These are phyloP conservation scores for Latrodectus geometricus DNA, from an alignment of 1,140 invertebrate species.

Conservation along the genomic window DNA sequence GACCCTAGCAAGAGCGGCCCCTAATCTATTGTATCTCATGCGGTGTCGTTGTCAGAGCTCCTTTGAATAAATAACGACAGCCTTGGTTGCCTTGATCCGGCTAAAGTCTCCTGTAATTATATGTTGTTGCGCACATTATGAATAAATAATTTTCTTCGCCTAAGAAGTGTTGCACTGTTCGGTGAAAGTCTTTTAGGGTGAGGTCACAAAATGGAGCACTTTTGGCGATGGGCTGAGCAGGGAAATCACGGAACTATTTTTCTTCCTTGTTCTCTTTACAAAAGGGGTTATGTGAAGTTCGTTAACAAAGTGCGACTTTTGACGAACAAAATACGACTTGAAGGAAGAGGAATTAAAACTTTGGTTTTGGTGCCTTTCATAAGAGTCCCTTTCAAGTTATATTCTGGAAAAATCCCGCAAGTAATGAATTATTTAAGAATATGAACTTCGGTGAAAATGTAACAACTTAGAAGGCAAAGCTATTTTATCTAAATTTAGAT, in stretches of 20 bases:
- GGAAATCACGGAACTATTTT: constrained; percentile 43
- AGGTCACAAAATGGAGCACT: constrained; percentile 44
- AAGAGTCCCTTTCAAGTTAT: neutral
- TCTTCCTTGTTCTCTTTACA: neutral
- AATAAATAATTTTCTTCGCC: constrained; percentile 52
- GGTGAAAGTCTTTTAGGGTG: neutral
- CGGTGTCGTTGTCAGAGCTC: constrained; percentile 40
- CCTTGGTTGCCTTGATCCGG: constrained; percentile 42
- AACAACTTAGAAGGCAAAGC: too few species aligned
- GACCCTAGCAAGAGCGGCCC: constrained; percentile 25
- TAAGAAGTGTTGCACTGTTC: constrained; percentile 25
- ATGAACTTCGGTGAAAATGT: too few species aligned
- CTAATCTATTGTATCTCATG: constrained; percentile 57
- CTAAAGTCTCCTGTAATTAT: constrained; percentile 59
- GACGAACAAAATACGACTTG: neutral
- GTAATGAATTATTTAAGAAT: too few species aligned
- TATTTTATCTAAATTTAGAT: too few species aligned
- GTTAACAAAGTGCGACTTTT: neutral
- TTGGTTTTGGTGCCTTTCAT: neutral
- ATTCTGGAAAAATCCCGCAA: too few species aligned
- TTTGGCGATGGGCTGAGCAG: neutral
- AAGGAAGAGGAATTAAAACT: neutral
- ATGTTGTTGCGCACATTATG: constrained; percentile 60
- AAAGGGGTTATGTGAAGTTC: neutral
- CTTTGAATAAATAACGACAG: constrained; percentile 59